Base-by-base conservation (phyloP, 2,113 vertebrate species). In the Eidolon helvum region DNA sequence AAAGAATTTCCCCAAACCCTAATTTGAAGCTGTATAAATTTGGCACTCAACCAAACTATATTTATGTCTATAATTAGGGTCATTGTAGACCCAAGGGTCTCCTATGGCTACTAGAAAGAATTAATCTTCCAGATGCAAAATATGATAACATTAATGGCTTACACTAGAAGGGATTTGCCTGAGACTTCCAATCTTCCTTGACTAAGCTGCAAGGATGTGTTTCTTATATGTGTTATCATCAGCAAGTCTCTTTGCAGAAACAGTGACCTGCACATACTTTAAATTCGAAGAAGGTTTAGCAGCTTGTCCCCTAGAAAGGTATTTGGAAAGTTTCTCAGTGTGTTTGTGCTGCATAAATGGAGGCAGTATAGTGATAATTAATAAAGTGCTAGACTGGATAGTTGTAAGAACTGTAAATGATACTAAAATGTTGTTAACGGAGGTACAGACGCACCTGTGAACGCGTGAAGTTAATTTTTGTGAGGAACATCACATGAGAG, bases 341-440 rank as follows among this genome's bases (percentile, higher is more conserved):
- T 95, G 1, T 68, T 1, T 77, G 0, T 53, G 10, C 83, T 90
- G 43, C 59, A 91, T 94, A 90, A 79, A 15, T 88, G 72, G 87
- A 97, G 96, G 72, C 69, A 83, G 61, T 6, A 28, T 61, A 72
- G 66, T 68, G 93, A 89, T 97, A 98, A 98, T 98, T 98, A 98
- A 98, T 97, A 90, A 97, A 94, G 91, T 95, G 74, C 71, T 97
- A 87, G 91, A 96, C 97, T 93, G 40, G 26, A 93, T 87, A 97
- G 97, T 94, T 97, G 97, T 71, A 93, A 63, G n/a, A 96, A 93
- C 94, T 94, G 91, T 91, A 91, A 98, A 97, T 96, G 68, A 95
- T 89, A 84, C 94, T 93, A 87, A 96, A 93, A 94, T 89, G 74
- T 83, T 93, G 91, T 97, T 94, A 95, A 68, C 16, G 0, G 90